Base-by-base conservation (phyloP, 2,113 vertebrate species). In the Morone chrysops region DNA sequence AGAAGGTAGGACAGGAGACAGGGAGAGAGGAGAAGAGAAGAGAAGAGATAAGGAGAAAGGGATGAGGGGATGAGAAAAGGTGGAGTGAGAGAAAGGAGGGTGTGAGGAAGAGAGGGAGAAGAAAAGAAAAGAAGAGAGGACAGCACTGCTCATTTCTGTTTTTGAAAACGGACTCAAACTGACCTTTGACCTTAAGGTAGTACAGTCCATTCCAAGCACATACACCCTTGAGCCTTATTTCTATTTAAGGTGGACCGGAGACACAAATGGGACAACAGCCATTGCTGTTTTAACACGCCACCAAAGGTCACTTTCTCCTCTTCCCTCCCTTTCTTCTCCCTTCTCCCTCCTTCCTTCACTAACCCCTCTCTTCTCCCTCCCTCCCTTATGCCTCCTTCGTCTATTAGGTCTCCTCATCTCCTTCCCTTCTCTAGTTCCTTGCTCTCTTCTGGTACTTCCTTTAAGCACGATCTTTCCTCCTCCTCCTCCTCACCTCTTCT, bases 141-240 rank as follows among this genome's bases (percentile, higher is more conserved):
- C 18, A 9, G 43, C 31, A 31, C 31, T 5, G 16, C 41, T 70
- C 17, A 10, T 40, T 40, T 31, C 14, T 60, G 56, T 48, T n/a
- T 45, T 25, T 16, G 25, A 54, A 63, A 57, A 13, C n/a, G 12
- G 8, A 45, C 17, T 14, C 40, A 25, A 4, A 5, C 1, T 45
- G 50, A 73, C 62, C 62, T 78, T 77, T 80, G 60, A 80, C 59
- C 66, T 72, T 75, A 71, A 76, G 48, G 71, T 70, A 7, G 54
- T 22, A 4, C 18, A 50, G 45, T 17, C 18, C 63, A 41, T 63
- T 74, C 48, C 20, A 5, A 25, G 25, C 38, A 59, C 41, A 71
- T 2, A 36, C 9, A 48, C 8, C 12, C 36, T 22, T 22, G 10
- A 40, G 10, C 14, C 51, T n/a, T 16, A 31, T 18, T 8, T 22